Base-by-base conservation (phyloP, 2,888 invertebrate species). In the Acronicta alni region DNA sequence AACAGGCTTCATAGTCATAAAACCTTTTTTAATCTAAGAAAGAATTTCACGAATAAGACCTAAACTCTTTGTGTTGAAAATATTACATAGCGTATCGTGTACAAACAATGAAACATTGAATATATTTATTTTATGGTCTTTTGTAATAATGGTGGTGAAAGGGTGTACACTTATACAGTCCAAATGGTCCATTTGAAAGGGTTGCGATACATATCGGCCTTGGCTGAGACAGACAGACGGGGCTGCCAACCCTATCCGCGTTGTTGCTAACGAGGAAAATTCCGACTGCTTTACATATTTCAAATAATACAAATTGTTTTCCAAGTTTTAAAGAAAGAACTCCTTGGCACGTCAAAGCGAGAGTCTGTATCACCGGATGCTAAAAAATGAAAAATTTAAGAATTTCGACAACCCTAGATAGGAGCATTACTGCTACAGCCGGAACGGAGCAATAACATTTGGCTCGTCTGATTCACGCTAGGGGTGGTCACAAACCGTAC, bases 391-490 rank as follows among this genome's bases (percentile, higher is more conserved):
- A 35, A 35, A 45, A 64, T n/a, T n/a, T n/a, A 68, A 14, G 9
- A 15, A 32, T 53, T 49, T 46, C 20, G 51, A 38, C 72, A 55
- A 9, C 67, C 67, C 67, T 71, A 65, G 18, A 65, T 57, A 46
- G 59, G 52, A 18, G 48, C 18, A 56, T 62, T 62, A 68, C 52
- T 73, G 65, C 69, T 67, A 60, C 69, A 66, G 57, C 55, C 68
- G 69, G 61, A 61, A 64, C 55, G 44, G 48, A 49, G 63, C 61
- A 67, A 70, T 75, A 77, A 64, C 67, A 76, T 77, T 82, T 77
- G 79, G 72, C 74, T 74, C 66, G 53, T 57, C 70, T 74, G 75
- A 79, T 69, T 73, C 79, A 77, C 75, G 58, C 57, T 61, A 69
- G 59, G 70, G 71, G 68, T 72, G 67, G 67, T 64, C 65, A 65